Percentiles rank a stretch among this genome's conserved stretches.
These are phyloP conservation scores for Chrysopilus asiliformis DNA, from an alignment of 2,888 invertebrate genomes.

Conservation along the genomic window DNA sequence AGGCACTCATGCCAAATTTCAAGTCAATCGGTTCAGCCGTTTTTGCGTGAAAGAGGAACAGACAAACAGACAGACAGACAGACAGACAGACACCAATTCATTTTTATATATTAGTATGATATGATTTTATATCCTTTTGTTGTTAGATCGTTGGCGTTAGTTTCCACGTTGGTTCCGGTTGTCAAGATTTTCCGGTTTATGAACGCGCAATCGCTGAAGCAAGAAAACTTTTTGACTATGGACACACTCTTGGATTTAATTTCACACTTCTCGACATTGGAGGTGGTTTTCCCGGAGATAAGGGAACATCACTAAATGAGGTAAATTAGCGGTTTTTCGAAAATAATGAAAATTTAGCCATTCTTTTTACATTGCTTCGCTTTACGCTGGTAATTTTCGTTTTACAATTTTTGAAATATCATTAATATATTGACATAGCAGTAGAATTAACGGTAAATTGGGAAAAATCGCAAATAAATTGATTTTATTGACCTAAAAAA, in stretches of 20 bases:
- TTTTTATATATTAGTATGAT: too few relatives aligned
- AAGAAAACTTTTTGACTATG: constrained; percentile 60
- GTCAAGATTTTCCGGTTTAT: constrained; percentile 70
- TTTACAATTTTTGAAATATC: not conserved
- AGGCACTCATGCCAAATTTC: too few relatives aligned
- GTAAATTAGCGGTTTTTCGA: too few relatives aligned
- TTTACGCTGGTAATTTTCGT: not conserved
- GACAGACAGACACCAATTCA: too few relatives aligned
- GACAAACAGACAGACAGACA: too few relatives aligned
- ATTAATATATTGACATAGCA: too few relatives aligned
- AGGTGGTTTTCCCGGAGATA: constrained; percentile 82
- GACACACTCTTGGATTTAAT: constrained; percentile 55
- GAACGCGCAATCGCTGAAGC: constrained; percentile 62
- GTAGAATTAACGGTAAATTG: too few relatives aligned
- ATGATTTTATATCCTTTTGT: not conserved
- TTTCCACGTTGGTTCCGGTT: constrained; percentile 93
- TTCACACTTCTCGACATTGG: constrained; percentile 78
- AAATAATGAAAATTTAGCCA: not conserved
- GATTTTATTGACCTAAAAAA: too few relatives aligned
- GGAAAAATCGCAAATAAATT: too few relatives aligned
- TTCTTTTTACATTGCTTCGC: not conserved
- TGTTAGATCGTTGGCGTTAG: constrained; percentile 57
- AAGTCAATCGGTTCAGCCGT: too few relatives aligned
- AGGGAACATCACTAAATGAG: constrained; percentile 45
- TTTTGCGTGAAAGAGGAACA: too few relatives aligned